Percentiles rank a stretch among this genome's conserved stretches.
phyloP scores from a whole-genome alignment of 1,140 invertebrate genomes.

The Parasteatoda tepidariorum region DNA sequence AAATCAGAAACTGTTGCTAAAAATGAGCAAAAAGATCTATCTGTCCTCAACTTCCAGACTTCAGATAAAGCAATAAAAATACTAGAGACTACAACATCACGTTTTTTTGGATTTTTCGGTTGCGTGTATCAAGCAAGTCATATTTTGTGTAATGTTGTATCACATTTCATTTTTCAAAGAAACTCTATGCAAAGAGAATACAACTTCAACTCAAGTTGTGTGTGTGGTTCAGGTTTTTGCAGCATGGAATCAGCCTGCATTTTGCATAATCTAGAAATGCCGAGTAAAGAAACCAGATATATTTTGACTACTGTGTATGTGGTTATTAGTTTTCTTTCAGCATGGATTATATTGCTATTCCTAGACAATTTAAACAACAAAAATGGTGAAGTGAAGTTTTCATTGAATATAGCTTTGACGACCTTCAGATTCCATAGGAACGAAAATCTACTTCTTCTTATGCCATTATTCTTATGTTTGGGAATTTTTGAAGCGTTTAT shows the following conservation, averaged over 20 bases:
- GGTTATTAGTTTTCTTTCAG: not conserved
- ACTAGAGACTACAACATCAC: slow-evolving; percentile 79
- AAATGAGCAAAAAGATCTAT: not conserved
- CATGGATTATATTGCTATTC: not conserved
- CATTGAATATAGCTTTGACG: not conserved
- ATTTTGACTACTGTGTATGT: not conserved
- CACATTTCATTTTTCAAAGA: slow-evolving; percentile 70
- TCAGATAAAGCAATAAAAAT: not conserved
- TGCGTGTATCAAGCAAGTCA: slow-evolving; percentile 94
- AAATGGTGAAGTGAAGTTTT: not conserved
- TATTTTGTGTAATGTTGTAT: slow-evolving; percentile 95
- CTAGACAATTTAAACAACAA: not conserved
- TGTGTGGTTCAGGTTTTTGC: not conserved
- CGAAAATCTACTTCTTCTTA: not conserved
- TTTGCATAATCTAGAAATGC: not conserved
- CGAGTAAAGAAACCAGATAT: not conserved
- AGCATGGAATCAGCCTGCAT: not conserved
- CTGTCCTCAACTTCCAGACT: no score
- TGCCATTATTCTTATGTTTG: not conserved
- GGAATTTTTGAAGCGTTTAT: not conserved
- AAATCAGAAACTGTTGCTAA: no score
- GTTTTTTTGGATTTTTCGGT: slow-evolving; percentile 98
- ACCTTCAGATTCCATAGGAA: not conserved
- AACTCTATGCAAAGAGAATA: no score
- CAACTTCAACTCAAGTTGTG: not conserved